phyloP scores from a whole-genome alignment of 2,888 invertebrate genomes.

The Muschampia plurimacula region DNA sequence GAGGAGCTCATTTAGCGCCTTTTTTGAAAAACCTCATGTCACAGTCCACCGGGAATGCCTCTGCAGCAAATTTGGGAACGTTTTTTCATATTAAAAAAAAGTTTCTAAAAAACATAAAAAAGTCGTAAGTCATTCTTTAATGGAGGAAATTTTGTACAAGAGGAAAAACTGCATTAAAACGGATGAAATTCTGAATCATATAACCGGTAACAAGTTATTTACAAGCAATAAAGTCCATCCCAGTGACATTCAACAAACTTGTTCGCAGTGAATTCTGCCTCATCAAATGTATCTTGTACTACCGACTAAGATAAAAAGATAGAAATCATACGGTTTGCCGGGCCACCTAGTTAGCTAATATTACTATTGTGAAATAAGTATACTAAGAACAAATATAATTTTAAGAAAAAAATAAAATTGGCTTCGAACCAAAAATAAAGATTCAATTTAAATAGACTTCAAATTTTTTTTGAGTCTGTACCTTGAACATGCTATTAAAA shows the following conservation, averaged over 20 bases:
- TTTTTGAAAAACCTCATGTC: no score
- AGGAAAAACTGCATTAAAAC: slow-evolving; percentile 8
- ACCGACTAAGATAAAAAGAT: not conserved
- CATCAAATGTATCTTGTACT: not conserved
- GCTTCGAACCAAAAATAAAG: no score
- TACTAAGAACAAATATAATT: no score
- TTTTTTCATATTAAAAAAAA: no score
- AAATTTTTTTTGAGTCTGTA: no score
- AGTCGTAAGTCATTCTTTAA: not conserved
- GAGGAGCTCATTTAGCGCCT: no score
- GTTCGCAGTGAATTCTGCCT: slow-evolving; percentile 41
- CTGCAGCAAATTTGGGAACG: no score
- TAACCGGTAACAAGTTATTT: slow-evolving; percentile 64
- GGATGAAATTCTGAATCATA: slow-evolving; percentile 44
- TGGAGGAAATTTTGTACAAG: not conserved
- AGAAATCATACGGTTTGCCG: not conserved
- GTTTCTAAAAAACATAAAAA: not conserved
- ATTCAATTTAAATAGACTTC: no score
- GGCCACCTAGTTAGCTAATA: not conserved
- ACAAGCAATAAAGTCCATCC: slow-evolving; percentile 59
- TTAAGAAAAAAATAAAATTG: no score
- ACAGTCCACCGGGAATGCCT: no score
- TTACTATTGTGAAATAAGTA: no score
- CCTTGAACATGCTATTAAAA: no score
- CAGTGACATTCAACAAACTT: slow-evolving; percentile 44